Conservation (phyloP, 2,797 vertebrate genomes). For the Vireo griseus region DNA sequence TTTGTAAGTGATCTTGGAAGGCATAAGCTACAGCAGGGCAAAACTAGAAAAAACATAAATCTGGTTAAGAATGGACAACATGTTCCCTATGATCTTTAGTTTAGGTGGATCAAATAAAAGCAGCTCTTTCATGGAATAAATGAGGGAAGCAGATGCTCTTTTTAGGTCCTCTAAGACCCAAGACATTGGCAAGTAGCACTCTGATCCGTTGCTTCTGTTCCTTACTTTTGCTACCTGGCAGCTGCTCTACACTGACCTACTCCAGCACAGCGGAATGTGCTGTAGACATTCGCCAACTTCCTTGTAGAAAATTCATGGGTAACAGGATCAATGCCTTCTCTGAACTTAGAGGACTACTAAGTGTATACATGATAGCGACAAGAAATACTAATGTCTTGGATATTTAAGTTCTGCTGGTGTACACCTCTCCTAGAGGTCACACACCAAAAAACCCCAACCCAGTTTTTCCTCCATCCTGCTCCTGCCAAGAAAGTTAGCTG, state of each 20-base stretch:
- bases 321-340: neutral
- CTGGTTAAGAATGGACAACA: neutral
- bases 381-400: neutral
- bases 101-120: neutral
- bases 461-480: neutral
- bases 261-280: neutral
- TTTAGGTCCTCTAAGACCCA: neutral
- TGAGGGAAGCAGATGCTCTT: neutral
- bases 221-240: neutral
- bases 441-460: neutral
- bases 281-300: neutral
- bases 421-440: neutral
- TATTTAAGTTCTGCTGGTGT: neutral
- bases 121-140: neutral
- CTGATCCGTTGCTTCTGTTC: neutral
- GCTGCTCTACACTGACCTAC: neutral
- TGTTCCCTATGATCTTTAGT: neutral
- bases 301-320: neutral
- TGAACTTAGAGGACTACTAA: neutral
- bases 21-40: neutral
- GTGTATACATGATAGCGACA: neutral
- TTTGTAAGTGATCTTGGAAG: neutral
- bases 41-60: neutral
- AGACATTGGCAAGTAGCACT: neutral
- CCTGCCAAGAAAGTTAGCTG: neutral